These are phyloP conservation scores for Eupithecia subfuscata DNA, from an alignment of 2,888 invertebrate genomes.

Conservation along the genomic window DNA sequence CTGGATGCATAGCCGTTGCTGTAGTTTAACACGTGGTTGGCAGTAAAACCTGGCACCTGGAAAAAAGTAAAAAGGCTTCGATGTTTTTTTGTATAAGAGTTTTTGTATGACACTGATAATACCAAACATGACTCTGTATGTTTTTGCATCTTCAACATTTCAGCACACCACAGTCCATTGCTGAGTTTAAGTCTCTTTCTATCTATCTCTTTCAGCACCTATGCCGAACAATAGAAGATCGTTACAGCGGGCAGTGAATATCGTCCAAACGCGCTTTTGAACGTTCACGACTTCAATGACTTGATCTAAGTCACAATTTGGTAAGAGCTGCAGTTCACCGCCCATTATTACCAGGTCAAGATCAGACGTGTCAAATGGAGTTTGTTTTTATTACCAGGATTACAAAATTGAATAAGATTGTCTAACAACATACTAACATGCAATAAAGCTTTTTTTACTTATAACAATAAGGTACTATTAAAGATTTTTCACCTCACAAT, in stretches of 20 bases:
- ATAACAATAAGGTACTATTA: no score
- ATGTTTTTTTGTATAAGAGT: no score
- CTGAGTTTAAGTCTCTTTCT: not conserved
- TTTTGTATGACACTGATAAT: not conserved
- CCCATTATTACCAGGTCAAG: not conserved
- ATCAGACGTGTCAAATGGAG: no score
- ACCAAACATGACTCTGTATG: not conserved
- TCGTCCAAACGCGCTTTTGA: not conserved
- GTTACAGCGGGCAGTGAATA: not conserved
- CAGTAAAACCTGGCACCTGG: constrained; percentile 86
- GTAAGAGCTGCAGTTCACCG: not conserved
- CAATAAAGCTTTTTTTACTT: no score
- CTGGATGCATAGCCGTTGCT: constrained; percentile 85
- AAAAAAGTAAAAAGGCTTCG: not conserved
- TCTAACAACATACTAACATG: no score
- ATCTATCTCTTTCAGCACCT: not conserved
- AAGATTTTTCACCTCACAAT: not conserved
- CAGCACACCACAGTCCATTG: no score
- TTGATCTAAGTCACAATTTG: not conserved
- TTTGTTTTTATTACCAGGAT: no score
- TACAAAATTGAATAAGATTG: no score
- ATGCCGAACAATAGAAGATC: not conserved
- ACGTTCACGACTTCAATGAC: no score
- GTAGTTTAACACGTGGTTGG: constrained; percentile 82
- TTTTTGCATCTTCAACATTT: not conserved